phyloP scores from a whole-genome alignment of 1,140 invertebrate species.

The Orchesella cincta region DNA sequence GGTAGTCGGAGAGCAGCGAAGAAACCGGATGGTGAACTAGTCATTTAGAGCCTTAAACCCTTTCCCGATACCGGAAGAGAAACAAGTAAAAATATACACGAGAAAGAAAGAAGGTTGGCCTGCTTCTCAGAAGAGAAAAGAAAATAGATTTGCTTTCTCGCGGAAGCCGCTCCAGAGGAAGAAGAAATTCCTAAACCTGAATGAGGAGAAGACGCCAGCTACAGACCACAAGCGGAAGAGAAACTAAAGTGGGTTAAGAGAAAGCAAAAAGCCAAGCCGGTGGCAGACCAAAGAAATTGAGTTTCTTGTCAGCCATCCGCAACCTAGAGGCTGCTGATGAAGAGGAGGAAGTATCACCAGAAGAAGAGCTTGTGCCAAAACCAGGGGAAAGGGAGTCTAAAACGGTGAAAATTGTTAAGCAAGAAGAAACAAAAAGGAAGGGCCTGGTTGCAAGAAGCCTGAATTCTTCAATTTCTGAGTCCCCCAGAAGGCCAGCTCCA shows the following conservation, averaged over 20 bases:
- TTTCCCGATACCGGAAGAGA: no score
- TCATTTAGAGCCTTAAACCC: no score
- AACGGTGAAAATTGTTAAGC: slow-evolving; percentile 27
- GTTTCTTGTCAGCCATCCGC: no score
- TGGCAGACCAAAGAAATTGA: not conserved
- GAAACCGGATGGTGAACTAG: no score
- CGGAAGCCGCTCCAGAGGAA: not conserved
- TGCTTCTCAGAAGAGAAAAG: not conserved
- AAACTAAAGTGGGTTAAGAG: not conserved
- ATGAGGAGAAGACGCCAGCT: not conserved
- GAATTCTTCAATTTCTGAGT: no score
- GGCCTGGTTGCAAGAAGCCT: no score
- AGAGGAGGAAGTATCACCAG: not conserved
- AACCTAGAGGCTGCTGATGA: not conserved
- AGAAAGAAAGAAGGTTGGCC: not conserved
- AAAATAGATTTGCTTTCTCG: not conserved
- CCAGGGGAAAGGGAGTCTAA: slow-evolving; percentile 34
- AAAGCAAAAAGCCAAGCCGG: not conserved
- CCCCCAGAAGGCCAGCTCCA: no score
- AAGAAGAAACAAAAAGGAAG: no score
- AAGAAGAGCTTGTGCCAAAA: not conserved
- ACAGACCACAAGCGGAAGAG: not conserved
- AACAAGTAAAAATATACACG: not conserved
- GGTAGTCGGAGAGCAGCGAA: no score
- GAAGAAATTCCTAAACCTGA: not conserved